A percentile compares a stretch with the other conserved stretches of the same genome.
Conservation (phyloP, 1,140 invertebrate genomes). For the Camponotus pennsylvanicus region DNA sequence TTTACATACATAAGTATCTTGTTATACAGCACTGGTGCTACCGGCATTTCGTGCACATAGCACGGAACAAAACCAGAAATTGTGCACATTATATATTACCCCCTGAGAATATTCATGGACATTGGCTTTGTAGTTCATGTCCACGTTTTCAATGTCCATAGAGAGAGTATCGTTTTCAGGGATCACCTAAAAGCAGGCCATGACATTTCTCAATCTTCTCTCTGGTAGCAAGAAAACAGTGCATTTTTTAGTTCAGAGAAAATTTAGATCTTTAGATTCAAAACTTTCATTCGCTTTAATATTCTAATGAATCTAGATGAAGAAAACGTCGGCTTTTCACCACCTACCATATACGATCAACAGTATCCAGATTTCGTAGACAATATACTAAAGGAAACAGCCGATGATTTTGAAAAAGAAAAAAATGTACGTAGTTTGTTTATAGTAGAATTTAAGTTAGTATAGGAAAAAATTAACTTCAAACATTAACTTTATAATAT, state of each 20-base stretch:
- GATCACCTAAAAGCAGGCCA: too few relatives aligned
- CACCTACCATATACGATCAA: slow-evolving; percentile 39
- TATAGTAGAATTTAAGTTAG: background rate
- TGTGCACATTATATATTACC: too few relatives aligned
- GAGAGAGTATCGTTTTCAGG: too few relatives aligned
- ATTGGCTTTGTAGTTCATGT: too few relatives aligned
- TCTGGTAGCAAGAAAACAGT: background rate
- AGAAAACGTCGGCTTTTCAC: background rate
- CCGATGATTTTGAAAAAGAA: slow-evolving; percentile 74
- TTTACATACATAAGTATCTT: too few relatives aligned
- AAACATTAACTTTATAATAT: background rate
- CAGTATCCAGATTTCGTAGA: slow-evolving; percentile 59
- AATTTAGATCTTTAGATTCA: background rate
- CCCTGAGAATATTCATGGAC: too few relatives aligned
- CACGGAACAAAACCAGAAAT: too few relatives aligned
- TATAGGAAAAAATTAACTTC: background rate
- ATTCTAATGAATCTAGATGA: slow-evolving; percentile 50
- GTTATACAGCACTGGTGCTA: too few relatives aligned
- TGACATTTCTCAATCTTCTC: too few relatives aligned
- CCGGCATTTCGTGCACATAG: too few relatives aligned
- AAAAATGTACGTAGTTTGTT: slow-evolving; percentile 71
- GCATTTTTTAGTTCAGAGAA: background rate
- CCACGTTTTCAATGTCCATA: too few relatives aligned
- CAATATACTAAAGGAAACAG: slow-evolving; percentile 71
- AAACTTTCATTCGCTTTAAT: slow-evolving; percentile 24